Base-by-base conservation (phyloP, 2,888 invertebrate genomes). In the Limnephilus auricula region DNA sequence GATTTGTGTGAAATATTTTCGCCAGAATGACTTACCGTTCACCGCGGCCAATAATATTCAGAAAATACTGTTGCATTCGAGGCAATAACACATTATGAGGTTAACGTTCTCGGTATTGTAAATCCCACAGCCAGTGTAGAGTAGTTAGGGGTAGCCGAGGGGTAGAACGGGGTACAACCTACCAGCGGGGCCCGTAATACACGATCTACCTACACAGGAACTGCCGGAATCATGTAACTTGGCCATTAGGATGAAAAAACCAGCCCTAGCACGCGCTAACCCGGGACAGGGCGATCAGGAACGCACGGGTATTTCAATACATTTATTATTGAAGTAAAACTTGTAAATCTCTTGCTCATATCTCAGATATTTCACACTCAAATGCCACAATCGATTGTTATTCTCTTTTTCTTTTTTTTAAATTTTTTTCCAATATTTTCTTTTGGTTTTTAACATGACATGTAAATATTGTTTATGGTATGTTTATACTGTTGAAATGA, bases 181-280 rank as follows among this genome's bases (percentile, higher is more conserved):
- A 65, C 65, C 65, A n/a, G 25, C 65, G 25, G 65, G 25, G 65
- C 65, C 50, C 80, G 32, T 80, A 80, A 80, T 80, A 32, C 32
- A 80, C 32, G 18, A 80, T 10, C 4, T 32, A 80, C 65, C 65
- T n/a, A 65, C n/a, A 65, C 65, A 85, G 40, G 85, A 90, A 78
- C 78, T 84, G 79, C 79, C 86, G 90, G 90, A 90, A 90, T 90
- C 90, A 90, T 90, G 90, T 90, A 90, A 90, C 90, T 37, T 78
- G 32, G 79, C 90, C 90, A 90, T 90, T 90, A 90, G 79, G 79
- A 79, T 79, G 79, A 84, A 90, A 86, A 90, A 89, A 89, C 86
- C 79, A 31, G 85, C 90, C 79, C 30, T 79, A 78, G 90, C 90
- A 90, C 90, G 90, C 90, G 90, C 40, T 78, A 34, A 30, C 50